Evolutionary conservation across 2,797 vertebrate species (phyloP).

Genomic region (Emys orbicularis): DNA sequence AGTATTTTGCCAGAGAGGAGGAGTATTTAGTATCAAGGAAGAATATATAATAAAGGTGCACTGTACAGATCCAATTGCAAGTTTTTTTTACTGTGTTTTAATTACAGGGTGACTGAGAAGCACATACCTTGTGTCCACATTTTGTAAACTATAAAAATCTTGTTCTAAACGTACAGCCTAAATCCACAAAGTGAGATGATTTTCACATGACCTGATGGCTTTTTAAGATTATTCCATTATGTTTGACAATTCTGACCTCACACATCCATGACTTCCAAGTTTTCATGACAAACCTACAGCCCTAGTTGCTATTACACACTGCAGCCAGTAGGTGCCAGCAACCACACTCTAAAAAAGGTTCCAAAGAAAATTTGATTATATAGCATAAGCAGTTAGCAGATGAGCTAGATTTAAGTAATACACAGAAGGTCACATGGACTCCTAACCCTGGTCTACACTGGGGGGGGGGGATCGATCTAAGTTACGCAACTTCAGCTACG

Average conservation of each 20-base stretch:
- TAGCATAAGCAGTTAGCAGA: background rate
- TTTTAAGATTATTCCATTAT: background rate
- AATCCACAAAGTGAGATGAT: background rate
- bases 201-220: accelerated
- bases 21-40: background rate
- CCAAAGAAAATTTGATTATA: accelerated
- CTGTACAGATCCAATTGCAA: background rate
- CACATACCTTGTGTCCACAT: background rate
- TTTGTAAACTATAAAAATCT: background rate
- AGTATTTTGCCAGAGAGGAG: background rate
- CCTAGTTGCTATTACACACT: background rate
- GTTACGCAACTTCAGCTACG: too few species aligned
- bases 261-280: background rate
- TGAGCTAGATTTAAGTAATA: background rate
- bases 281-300: background rate
- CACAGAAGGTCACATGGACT: background rate
- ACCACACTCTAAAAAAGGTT: background rate
- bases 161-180: background rate
- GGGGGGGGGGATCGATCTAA: too few species aligned
- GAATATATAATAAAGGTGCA: background rate
- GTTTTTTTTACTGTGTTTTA: background rate
- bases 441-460: accelerated
- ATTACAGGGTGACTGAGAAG: background rate
- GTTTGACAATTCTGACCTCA: background rate
- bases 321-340: slow-evolving; percentile 42